Base-by-base conservation (phyloP, 1,140 invertebrate genomes). In the Campoletis sonorensis region DNA sequence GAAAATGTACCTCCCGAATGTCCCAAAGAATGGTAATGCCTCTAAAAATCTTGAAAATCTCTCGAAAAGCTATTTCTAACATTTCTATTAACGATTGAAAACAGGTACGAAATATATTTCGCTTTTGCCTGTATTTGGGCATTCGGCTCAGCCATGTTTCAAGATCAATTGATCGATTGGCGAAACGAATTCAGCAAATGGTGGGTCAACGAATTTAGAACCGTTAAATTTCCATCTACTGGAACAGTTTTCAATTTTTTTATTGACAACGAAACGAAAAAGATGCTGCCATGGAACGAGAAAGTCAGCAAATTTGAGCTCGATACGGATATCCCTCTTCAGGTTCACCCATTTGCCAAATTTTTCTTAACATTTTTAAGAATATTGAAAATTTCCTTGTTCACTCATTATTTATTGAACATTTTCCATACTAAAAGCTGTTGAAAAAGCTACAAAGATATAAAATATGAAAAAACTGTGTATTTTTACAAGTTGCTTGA, bases 151-250 rank as follows among this genome's bases (percentile, higher is more conserved):
- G 95, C 95, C 0, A 93, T 97, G 76, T 98, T 96, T 89, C 97
- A 98, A 93, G 98, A 99, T 92, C 97, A 96, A 86, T 91, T 96
- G 16, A 93, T 95, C 2, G 98, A 99, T 91, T 97, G 98, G 95
- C 94, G 97, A 71, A 95, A 96, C 70, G 98, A 99, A 88, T 99
- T 99, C 88, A 97, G 96, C 78, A 98, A 97, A 90, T 98, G 97
- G 97, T 98, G 96, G 94, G 90, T 93, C 18, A 96, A 95, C 87
- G 98, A 98, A 92, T 97, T 98, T 89, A 97, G 98, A 93, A 94
- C 96, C 21, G 93, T 99, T 23, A 98, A 98, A 91, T 97, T 99
- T 91, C 98, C 98, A 1, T 85, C 93, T 0, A 91, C 93, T 37
- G 95, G 94, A 18, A 97, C 95, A n/a, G 95, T 99, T 0, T 99